Conservation (phyloP, 1,140 invertebrate genomes). For the Augochlora pura region DNA sequence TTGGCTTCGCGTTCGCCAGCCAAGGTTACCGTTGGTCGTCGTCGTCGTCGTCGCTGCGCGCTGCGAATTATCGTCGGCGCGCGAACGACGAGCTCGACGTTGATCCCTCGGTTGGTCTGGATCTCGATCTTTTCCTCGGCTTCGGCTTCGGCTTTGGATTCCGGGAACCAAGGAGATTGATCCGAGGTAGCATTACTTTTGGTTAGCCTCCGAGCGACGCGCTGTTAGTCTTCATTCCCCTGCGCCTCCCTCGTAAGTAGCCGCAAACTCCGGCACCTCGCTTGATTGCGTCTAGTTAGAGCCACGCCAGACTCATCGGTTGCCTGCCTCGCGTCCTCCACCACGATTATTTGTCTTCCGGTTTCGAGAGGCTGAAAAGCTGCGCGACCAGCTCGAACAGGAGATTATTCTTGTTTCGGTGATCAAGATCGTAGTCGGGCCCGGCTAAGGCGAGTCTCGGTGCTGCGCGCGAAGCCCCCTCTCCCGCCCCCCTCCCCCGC, state of each 20-base stretch:
- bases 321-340: slow-evolving; percentile 69
- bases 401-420: slow-evolving; percentile 22
- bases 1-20: too few relatives aligned
- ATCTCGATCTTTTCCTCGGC: background rate
- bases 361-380: slow-evolving; percentile 72
- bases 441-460: background rate
- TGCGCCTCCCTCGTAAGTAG: slow-evolving; percentile 64
- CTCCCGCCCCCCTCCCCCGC: too few relatives aligned
- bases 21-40: background rate
- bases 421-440: background rate
- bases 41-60: too few relatives aligned
- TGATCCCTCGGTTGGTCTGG: background rate
- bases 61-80: too few relatives aligned
- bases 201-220: slow-evolving; percentile 77
- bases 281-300: slow-evolving; percentile 79
- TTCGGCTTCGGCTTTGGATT: slow-evolving; percentile 63
- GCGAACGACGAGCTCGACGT: background rate
- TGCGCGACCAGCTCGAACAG: slow-evolving; percentile 24
- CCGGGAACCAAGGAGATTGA: slow-evolving; percentile 74
- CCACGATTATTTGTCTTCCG: slow-evolving; percentile 77
- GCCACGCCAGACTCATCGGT: slow-evolving; percentile 75
- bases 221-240: slow-evolving; percentile 79
- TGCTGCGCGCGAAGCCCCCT: too few relatives aligned
- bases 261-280: slow-evolving; percentile 71
- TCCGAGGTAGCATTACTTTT: slow-evolving; percentile 78